Evolutionary conservation across 2,888 invertebrate species (phyloP), one percentile per base, ranked within the genome.

Genomic region (Kuschelorhynchus macadamiae): DNA sequence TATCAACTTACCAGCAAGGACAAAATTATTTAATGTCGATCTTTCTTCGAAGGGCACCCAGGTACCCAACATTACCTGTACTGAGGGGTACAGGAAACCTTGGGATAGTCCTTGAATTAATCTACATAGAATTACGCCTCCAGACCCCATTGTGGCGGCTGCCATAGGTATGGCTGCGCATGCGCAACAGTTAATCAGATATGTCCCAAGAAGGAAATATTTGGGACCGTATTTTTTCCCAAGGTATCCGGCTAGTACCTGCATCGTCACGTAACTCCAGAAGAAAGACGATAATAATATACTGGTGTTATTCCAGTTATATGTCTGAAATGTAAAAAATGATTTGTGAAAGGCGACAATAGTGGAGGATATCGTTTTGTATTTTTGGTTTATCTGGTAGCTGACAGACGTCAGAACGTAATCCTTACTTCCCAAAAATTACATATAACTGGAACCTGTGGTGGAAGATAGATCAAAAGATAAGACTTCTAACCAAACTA

Each of bases 71-170:
- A 93, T 84, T 1, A 90, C 90, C 74, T 93, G 92, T 53, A 89
- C 86, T 62, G 88, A 87, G 0, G 93, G 93, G 78, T 89, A 91
- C 16, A 92, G 86, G 71, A 90, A 89, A 0, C 91, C 92, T 79
- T 93, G 92, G 0, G 88, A 86, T 1, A 94, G 83, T 0, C 95
- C 95, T 81, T 92, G 90, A 0, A 91, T 76, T 0, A 92, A 86
- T 44, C 95, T 86, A 65, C 90, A 87, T 0, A 81, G 84, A 70
- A 91, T 89, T 0, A 92, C 86, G 0, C 89, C 84, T 21, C 85
- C 79, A 86, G 89, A 89, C 11, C 87, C 89, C 2, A 89, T 88
- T 12, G 83, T 75, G 17, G 83, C 76, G 0, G 93, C 92, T 36
- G 89, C 88, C 0, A 87, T 18, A 0, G 95, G 94, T 70, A 91